A percentile compares a stretch with the other conserved stretches of the same genome.
Evolutionary conservation across 2,113 vertebrate genomes (phyloP).

Genomic region (Chloropsis hardwickii): DNA sequence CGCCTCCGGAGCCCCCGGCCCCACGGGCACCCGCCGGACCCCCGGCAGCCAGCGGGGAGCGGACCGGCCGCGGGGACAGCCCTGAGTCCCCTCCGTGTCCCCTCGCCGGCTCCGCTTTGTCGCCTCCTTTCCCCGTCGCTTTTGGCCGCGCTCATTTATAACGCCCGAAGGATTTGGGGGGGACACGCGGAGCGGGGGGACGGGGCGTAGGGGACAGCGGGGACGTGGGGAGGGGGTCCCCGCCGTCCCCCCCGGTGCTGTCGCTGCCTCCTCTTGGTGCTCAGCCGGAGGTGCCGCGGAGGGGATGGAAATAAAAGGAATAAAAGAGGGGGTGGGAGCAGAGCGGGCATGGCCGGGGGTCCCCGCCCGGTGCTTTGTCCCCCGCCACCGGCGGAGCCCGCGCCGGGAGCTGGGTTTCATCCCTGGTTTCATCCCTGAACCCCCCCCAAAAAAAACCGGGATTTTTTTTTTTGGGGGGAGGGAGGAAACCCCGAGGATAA

Average conservation of each 20-base stretch:
- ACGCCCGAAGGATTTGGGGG: background rate
- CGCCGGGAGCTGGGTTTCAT: too few species aligned
- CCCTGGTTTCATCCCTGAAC: background rate
- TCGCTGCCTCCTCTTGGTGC: background rate
- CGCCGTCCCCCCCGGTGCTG: background rate
- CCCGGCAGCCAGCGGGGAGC: conserved; percentile 57
- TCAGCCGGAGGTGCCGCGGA: background rate
- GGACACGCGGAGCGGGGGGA: background rate
- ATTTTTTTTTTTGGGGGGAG: too few species aligned
- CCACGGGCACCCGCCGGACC: conserved; percentile 57
- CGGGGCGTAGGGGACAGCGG: background rate
- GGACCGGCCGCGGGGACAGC: background rate
- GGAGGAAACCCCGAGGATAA: background rate
- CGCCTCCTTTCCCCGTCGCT: background rate
- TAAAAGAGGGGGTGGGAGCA: background rate
- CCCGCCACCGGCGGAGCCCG: background rate
- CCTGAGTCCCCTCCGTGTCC: background rate
- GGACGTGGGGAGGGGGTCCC: background rate
- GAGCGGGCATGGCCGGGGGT: background rate
- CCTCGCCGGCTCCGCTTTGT: background rate
- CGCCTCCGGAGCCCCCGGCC: conserved; percentile 55
- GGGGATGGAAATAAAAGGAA: background rate
- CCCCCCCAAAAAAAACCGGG: background rate
- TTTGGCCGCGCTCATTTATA: background rate
- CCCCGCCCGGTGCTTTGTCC: background rate